These are phyloP conservation scores for Xyrichtys novacula DNA, from an alignment of 2,797 vertebrate species.

Conservation along the genomic window DNA sequence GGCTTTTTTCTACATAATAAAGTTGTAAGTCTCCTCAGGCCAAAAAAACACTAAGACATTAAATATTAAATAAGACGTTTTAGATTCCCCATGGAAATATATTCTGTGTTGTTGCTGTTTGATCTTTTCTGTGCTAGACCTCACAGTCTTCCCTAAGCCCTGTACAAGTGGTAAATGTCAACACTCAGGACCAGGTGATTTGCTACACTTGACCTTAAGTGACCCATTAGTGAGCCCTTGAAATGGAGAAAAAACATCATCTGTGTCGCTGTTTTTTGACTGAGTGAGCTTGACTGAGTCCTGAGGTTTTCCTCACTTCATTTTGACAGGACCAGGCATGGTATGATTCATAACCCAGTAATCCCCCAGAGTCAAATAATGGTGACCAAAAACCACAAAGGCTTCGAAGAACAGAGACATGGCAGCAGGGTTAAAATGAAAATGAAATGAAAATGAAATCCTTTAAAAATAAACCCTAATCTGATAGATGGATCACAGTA, in stretches of 20 bases:
- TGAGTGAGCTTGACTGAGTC: conserved; percentile 28
- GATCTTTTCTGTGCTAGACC: conserved; percentile 35
- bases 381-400: conserved; percentile 33
- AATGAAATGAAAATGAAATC: conserved; percentile 21
- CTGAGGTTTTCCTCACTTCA: conserved; percentile 29
- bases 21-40: not conserved
- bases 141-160: conserved; percentile 10
- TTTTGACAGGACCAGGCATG: conserved; percentile 26
- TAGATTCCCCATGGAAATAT: conserved; percentile 19
- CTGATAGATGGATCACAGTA: conserved; percentile 27
- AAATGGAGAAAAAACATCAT: conserved; percentile 33
- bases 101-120: conserved; percentile 43
- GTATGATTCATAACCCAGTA: conserved; percentile 33
- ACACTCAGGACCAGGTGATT: conserved; percentile 62
- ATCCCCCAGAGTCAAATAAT: conserved; percentile 22
- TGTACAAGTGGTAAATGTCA: conserved; percentile 61
- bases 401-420: conserved; percentile 5
- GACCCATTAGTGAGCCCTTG: conserved; percentile 49
- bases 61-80: conserved; percentile 51
- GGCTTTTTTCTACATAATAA: conserved; percentile 4
- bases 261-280: conserved; percentile 16
- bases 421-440: conserved; percentile 8
- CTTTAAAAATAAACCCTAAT: conserved; percentile 32
- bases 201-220: conserved; percentile 68
- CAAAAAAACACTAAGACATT: conserved; percentile 39